These are phyloP conservation scores for Perca flavescens DNA, from an alignment of 2,113 vertebrate species.

Conservation along the genomic window DNA sequence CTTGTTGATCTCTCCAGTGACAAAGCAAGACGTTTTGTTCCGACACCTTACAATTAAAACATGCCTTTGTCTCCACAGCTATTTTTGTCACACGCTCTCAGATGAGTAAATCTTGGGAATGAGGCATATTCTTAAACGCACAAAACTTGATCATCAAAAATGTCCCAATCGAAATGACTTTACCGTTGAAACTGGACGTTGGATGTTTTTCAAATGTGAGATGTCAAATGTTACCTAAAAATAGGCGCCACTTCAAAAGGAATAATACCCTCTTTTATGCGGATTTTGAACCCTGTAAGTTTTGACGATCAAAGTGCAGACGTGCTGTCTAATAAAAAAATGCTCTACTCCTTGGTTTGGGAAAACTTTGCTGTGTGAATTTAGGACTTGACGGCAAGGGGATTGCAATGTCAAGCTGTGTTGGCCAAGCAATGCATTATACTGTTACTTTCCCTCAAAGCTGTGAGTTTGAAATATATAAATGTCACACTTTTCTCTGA, in stretches of 20 bases:
- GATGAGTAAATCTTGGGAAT: background rate
- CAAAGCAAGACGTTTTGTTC: background rate
- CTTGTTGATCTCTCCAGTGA: background rate
- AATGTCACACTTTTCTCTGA: constrained; percentile 71
- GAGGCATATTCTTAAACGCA: background rate
- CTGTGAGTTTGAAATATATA: constrained; percentile 71
- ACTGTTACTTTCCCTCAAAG: constrained; percentile 66
- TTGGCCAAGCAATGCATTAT: constrained; percentile 71
- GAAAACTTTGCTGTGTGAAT: constrained; percentile 63
- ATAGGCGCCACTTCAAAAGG: constrained; percentile 64
- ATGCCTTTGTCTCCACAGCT: background rate
- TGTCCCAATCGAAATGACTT: background rate
- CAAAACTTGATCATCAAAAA: background rate
- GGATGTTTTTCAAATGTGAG: background rate
- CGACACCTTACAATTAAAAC: constrained; percentile 7
- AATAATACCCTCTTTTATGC: constrained; percentile 44
- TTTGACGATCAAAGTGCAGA: constrained; percentile 64
- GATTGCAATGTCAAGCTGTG: constrained; percentile 74
- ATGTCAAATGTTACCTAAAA: constrained; percentile 55
- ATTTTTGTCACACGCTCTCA: background rate
- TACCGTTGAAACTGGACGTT: background rate
- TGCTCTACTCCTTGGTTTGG: constrained; percentile 39
- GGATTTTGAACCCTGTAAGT: constrained; percentile 54
- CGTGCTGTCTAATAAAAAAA: constrained; percentile 26
- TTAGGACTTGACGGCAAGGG: constrained; percentile 62